Percentiles rank a stretch among this genome's conserved stretches.
Conservation (phyloP, 2,113 vertebrate species). For the Microcebus lehilahytsara region DNA sequence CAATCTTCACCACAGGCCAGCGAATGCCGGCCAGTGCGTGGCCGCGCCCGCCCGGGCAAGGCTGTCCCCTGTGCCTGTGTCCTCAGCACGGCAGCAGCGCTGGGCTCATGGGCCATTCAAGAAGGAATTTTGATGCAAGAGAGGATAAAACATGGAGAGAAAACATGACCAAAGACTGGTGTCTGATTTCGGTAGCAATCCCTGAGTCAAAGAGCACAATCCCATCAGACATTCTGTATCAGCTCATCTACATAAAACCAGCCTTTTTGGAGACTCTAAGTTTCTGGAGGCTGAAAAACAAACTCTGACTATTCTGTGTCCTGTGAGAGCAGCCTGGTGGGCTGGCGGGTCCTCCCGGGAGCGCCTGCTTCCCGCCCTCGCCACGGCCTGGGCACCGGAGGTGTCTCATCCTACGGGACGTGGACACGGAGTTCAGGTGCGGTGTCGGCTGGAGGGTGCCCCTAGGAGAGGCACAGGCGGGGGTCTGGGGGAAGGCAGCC, state of each 20-base stretch:
- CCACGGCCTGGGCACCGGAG: background rate
- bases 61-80: background rate
- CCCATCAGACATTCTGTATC: background rate
- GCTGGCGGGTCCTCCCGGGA: background rate
- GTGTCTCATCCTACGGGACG: accelerated
- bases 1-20: background rate
- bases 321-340: background rate
- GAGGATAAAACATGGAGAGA: background rate
- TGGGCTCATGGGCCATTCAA: background rate
- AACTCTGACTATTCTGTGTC: background rate
- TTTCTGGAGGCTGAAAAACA: background rate
- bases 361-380: background rate
- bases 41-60: background rate
- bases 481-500: background rate
- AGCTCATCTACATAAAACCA: background rate
- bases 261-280: background rate
- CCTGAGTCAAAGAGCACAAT: background rate
- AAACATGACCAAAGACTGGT: background rate
- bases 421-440: background rate
- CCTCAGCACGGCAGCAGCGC: background rate
- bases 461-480: background rate
- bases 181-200: background rate
- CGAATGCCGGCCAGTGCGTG: no score
- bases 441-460: background rate
- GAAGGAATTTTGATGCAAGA: background rate